Evolutionary conservation across 2,888 invertebrate species (phyloP).

Genomic region (Corythucha ciliata): DNA sequence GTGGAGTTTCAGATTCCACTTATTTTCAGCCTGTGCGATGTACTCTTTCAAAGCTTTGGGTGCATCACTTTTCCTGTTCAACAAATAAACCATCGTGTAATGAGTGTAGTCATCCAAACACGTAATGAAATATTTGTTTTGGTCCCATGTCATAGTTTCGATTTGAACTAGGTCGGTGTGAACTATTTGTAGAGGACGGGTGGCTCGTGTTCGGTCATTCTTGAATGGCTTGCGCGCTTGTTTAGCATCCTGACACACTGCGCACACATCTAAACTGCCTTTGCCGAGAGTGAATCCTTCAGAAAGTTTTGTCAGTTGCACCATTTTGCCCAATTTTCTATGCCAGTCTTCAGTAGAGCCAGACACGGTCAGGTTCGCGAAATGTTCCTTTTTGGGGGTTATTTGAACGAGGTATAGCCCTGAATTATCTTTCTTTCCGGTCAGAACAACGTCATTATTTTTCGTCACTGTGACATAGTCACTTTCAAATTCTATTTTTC

Average conservation of each 20-base stretch:
- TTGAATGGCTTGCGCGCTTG: constrained; percentile 7
- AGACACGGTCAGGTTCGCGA: no score
- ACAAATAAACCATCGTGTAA: background rate
- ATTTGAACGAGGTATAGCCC: no score
- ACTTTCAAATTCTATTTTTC: no score
- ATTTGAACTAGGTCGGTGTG: constrained; percentile 12
- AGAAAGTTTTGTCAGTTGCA: background rate
- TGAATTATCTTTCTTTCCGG: no score
- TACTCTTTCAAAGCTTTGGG: constrained; percentile 1
- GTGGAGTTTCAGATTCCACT: constrained; percentile 7
- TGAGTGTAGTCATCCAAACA: constrained; percentile 8
- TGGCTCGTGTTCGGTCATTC: background rate
- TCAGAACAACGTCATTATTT: no score
- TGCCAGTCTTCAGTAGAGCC: no score
- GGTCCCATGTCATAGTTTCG: constrained; percentile 7
- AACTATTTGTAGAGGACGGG: constrained; percentile 8
- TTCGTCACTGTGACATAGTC: no score
- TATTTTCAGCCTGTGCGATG: constrained; percentile 7
- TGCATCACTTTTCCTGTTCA: constrained; percentile 2
- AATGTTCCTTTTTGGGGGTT: no score
- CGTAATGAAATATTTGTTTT: constrained; percentile 4
- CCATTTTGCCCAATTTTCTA: constrained; percentile 5
- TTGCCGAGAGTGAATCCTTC: no score
- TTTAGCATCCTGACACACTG: constrained; percentile 8
- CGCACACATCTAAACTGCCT: background rate